Conservation (phyloP, 2,888 invertebrate genomes). For the Thymelicus acteon region DNA sequence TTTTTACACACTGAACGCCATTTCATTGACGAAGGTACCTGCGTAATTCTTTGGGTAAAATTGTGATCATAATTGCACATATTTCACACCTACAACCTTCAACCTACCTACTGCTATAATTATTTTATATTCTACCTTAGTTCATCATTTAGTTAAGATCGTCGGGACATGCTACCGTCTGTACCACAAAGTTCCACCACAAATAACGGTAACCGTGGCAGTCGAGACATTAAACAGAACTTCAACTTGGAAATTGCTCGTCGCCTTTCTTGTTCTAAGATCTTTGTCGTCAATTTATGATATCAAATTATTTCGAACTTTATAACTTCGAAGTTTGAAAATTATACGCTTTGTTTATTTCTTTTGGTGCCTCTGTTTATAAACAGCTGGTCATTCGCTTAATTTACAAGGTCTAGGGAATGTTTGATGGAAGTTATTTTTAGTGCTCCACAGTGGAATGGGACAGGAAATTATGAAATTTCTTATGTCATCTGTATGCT, state of each 20-base stretch:
- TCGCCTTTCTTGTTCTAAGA: slow-evolving; percentile 18
- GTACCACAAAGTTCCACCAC: slow-evolving; percentile 1
- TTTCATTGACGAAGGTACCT: too few species aligned
- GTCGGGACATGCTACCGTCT: background rate
- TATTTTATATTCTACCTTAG: background rate
- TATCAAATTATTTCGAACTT: slow-evolving; percentile 3
- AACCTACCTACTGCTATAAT: too few species aligned
- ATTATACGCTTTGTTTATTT: slow-evolving; percentile 1
- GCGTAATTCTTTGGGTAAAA: too few species aligned
- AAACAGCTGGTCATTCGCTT: background rate
- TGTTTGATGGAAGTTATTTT: too few species aligned
- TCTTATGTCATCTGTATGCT: too few species aligned
- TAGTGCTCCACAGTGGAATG: too few species aligned
- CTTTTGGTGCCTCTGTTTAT: too few species aligned
- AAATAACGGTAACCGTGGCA: slow-evolving; percentile 10
- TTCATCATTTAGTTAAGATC: background rate
- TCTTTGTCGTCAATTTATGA: slow-evolving; percentile 4
- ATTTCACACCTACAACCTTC: too few species aligned
- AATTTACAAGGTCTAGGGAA: background rate
- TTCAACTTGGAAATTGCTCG: slow-evolving; percentile 15
- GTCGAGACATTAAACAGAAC: slow-evolving; percentile 9
- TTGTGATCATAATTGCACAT: too few species aligned
- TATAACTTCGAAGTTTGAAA: background rate
- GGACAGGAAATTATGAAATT: too few species aligned
- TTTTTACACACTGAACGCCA: too few species aligned